These are phyloP conservation scores for Amblyraja radiata DNA, from an alignment of 2,797 vertebrate genomes.

Conservation along the genomic window DNA sequence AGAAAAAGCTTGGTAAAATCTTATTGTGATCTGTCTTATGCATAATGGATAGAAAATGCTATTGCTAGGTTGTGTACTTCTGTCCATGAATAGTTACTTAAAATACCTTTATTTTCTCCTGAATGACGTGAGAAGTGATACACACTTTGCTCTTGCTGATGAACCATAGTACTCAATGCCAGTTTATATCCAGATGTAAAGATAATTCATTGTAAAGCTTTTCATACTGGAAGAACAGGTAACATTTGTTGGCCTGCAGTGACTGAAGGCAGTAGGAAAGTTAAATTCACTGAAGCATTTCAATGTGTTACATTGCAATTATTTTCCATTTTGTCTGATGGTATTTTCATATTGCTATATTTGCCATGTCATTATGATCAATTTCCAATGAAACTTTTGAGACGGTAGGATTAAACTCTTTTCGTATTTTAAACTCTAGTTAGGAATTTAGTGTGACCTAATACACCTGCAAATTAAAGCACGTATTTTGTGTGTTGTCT, in stretches of 20 bases:
- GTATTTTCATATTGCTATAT: conserved; percentile 23
- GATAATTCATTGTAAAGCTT: background rate
- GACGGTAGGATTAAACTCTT: conserved; percentile 1
- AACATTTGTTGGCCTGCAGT: conserved; percentile 1
- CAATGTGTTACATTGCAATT: background rate
- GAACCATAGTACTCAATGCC: background rate
- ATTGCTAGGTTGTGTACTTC: background rate
- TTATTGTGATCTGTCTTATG: background rate
- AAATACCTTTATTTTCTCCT: background rate
- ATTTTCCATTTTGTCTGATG: background rate
- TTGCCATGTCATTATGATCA: conserved; percentile 23
- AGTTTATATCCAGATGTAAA: background rate
- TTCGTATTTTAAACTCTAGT: background rate
- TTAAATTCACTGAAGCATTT: conserved; percentile 22
- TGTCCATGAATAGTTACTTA: background rate
- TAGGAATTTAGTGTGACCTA: conserved; percentile 1
- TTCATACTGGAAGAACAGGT: conserved; percentile 3
- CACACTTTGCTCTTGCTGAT: background rate
- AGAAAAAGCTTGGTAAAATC: background rate
- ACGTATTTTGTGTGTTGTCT: background rate
- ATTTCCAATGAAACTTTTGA: conserved; percentile 25
- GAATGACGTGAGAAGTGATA: background rate
- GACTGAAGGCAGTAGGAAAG: background rate
- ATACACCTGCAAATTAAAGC: conserved; percentile 10
- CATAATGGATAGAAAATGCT: conserved; percentile 6